phyloP scores from a whole-genome alignment of 2,797 vertebrate genomes.

The Pseudochaenichthys georgianus region DNA sequence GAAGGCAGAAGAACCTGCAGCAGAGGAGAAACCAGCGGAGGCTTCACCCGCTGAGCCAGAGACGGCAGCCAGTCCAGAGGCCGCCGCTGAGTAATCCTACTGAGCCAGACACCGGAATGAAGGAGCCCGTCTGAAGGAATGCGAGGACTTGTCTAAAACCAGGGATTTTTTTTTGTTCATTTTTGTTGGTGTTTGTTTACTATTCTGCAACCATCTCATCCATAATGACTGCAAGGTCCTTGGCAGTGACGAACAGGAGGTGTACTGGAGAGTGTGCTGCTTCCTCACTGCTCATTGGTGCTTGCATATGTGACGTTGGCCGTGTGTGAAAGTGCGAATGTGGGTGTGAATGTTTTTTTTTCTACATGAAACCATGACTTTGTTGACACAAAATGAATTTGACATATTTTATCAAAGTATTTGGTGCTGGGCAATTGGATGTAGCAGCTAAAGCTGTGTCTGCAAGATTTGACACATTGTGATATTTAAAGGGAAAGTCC shows the following conservation, averaged over 20 bases:
- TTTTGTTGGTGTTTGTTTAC: slow-evolving; percentile 86
- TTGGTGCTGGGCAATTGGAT: slow-evolving; percentile 88
- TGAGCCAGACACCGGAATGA: slow-evolving; percentile 73
- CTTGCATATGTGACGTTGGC: slow-evolving; percentile 82
- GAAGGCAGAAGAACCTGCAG: slow-evolving; percentile 64
- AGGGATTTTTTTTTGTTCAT: slow-evolving; percentile 92
- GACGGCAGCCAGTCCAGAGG: slow-evolving; percentile 89
- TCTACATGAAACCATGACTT: slow-evolving; percentile 76
- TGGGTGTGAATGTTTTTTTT: slow-evolving; percentile 63
- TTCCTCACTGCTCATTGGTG: slow-evolving; percentile 79
- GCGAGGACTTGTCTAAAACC: slow-evolving; percentile 98
- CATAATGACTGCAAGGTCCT: slow-evolving; percentile 80
- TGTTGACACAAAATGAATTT: slow-evolving; percentile 76
- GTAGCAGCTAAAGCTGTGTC: slow-evolving; percentile 89
- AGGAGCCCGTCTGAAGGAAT: slow-evolving; percentile 94
- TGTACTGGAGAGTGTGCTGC: slow-evolving; percentile 72
- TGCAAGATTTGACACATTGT: slow-evolving; percentile 87
- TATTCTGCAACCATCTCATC: slow-evolving; percentile 83
- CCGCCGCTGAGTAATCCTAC: slow-evolving; percentile 84
- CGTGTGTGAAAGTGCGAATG: slow-evolving; percentile 73
- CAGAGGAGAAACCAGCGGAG: slow-evolving; percentile 85
- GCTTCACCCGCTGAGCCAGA: slow-evolving; percentile 87
- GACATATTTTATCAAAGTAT: slow-evolving; percentile 84
- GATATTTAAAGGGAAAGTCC: slow-evolving; percentile 90
- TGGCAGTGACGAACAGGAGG: slow-evolving; percentile 78